Base-by-base conservation (phyloP, 2,888 invertebrate genomes). In the Salpingus planirostris region DNA sequence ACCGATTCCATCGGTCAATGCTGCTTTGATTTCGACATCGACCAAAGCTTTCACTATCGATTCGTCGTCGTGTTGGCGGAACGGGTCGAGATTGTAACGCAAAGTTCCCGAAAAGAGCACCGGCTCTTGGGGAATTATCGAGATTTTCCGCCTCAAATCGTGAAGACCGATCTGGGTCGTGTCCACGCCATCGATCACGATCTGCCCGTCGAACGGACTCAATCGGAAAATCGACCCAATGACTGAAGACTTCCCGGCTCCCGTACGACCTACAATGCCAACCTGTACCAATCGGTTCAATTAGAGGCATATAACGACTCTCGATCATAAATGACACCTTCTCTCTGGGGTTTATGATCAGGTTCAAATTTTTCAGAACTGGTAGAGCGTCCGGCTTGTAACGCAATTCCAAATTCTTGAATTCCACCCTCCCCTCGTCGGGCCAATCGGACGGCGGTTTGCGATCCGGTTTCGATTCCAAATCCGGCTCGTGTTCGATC, bases 51-150 rank as follows among this genome's bases (percentile, higher is more conserved):
- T 41, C 22, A 57, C 41, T 12, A 64, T 44, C 12, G 40, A 38
- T 25, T 49, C 43, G 35, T 62, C 63, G 3, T 44, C 42, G 10
- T 56, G 57, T 39, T 81, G 62, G 55, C 66, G 50, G 48, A 78
- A 79, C 1, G 80, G 80, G 59, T 81, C 80, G 35, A 82, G 58
- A 57, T 81, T 81, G 35, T 70, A 69, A 21, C 80, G 61, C 28
- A 82, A 55, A 0, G 76, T 73, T 11, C 77, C 78, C 11, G 73
- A 71, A 56, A 80, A 80, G 11, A 81, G 53, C 5, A 79, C 71
- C 0, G 81, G 80, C 50, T 80, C 78, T 46, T 77, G 78, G 6
- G 78, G 78, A 44, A 78, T 78, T 38, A 78, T 76, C 2, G 76
- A 73, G 33, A 78, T 68, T 44, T 67, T 69, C 29, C 60, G 62